These are phyloP conservation scores for Drosophila quadrilineata DNA, from an alignment of 1,140 invertebrate species.

Conservation along the genomic window DNA sequence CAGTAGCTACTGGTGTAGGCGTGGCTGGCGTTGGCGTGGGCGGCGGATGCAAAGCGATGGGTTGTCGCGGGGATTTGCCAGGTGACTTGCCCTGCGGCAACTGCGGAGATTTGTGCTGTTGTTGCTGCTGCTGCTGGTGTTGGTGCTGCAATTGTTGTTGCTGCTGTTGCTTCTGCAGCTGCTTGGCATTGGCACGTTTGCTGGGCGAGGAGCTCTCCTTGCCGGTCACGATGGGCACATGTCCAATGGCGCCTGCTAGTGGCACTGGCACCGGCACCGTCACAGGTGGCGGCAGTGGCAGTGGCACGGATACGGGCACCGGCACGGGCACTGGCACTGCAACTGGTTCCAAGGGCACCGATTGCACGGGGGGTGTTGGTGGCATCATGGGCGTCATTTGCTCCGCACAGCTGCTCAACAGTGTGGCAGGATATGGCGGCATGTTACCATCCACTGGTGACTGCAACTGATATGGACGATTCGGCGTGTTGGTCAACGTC, in stretches of 20 bases:
- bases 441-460: slow-evolving; percentile 55
- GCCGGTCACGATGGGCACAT: slow-evolving; percentile 17
- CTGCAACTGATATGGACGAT: slow-evolving; percentile 62
- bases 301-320: not conserved
- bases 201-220: slow-evolving; percentile 64
- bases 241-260: slow-evolving; percentile 7
- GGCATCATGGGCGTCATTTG: slow-evolving; percentile 45
- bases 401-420: slow-evolving; percentile 56
- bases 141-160: slow-evolving; percentile 32
- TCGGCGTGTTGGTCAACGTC: slow-evolving; percentile 74
- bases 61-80: slow-evolving; percentile 86
- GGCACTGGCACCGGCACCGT: slow-evolving; percentile 11
- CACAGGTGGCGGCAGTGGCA: slow-evolving; percentile 1
- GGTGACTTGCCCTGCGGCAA: slow-evolving; percentile 84
- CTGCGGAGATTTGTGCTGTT: slow-evolving; percentile 84
- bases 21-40: slow-evolving; percentile 53
- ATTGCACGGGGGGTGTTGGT: slow-evolving; percentile 35
- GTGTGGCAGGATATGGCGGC: slow-evolving; percentile 22
- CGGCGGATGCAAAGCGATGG: slow-evolving; percentile 26
- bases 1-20: slow-evolving; percentile 37
- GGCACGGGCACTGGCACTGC: slow-evolving; percentile 3
- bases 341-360: slow-evolving; percentile 12
- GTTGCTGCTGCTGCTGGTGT: slow-evolving; percentile 57
- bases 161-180: slow-evolving; percentile 39
- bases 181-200: slow-evolving; percentile 42